phyloP scores from a whole-genome alignment of 1,140 invertebrate species.

The Drosophila tani region DNA sequence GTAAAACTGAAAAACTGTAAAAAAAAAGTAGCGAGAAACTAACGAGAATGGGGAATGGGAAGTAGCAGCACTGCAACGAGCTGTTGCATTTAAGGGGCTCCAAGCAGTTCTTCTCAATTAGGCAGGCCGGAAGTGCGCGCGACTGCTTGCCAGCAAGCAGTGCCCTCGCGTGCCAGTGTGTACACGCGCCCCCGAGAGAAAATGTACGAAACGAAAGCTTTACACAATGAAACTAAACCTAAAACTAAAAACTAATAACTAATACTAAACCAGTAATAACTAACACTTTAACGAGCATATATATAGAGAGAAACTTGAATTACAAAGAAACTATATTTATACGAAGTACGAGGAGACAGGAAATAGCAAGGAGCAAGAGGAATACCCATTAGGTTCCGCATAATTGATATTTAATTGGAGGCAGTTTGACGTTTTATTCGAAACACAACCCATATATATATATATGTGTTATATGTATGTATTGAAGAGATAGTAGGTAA shows the following conservation, averaged over 20 bases:
- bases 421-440: conserved; percentile 6
- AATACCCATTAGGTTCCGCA: conserved; percentile 9
- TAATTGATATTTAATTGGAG: conserved; percentile 18
- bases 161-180: background rate
- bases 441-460: background rate
- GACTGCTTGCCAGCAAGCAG: background rate
- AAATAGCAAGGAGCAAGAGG: conserved; percentile 13
- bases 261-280: conserved; percentile 1
- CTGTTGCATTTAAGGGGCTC: conserved; percentile 33
- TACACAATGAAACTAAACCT: conserved; percentile 50
- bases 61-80: background rate
- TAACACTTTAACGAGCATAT: conserved; percentile 17
- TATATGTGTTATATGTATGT: background rate
- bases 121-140: background rate
- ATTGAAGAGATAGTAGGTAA: conserved; percentile 9
- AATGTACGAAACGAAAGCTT: conserved; percentile 51
- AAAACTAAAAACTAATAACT: conserved; percentile 30
- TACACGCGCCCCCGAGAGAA: conserved; percentile 12
- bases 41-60: background rate
- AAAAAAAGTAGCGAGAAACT: background rate
- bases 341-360: conserved; percentile 5
- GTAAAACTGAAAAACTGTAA: conserved; percentile 3
- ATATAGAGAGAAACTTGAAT: conserved; percentile 26
- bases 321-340: conserved; percentile 37
- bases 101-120: conserved; percentile 3